Evolutionary conservation across 2,113 vertebrate genomes (phyloP).

Genomic region (Hemicordylus capensis): DNA sequence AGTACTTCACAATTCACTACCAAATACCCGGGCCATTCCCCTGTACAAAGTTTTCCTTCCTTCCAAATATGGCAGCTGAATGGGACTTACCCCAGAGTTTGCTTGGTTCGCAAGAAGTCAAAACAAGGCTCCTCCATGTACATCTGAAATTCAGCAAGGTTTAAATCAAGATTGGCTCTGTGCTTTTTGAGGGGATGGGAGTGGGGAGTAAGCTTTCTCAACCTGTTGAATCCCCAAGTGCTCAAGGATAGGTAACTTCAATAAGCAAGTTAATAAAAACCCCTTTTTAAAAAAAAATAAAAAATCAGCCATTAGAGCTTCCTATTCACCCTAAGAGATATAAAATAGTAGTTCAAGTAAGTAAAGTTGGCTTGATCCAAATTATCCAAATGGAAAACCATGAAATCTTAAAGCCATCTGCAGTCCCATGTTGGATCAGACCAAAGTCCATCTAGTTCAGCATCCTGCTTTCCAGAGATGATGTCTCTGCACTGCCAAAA

Average conservation of each 20-base stretch:
- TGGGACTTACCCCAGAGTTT: constrained; percentile 89
- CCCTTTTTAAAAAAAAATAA: neutral
- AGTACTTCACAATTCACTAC: neutral
- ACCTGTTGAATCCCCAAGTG: neutral
- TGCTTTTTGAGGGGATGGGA: neutral
- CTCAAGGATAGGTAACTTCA: neutral
- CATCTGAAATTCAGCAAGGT: constrained; percentile 82
- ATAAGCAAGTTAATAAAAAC: neutral
- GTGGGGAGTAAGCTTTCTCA: neutral
- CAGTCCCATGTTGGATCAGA: no score
- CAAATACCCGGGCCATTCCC: neutral
- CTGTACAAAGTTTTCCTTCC: neutral
- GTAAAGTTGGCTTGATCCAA: neutral
- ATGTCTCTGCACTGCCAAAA: no score
- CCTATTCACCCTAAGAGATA: neutral
- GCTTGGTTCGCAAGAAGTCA: constrained; percentile 95
- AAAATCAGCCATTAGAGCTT: neutral
- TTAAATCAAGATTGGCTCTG: neutral
- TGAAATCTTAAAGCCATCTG: neutral
- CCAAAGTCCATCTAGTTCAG: no score
- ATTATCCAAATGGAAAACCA: neutral
- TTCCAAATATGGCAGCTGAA: neutral
- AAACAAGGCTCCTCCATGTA: constrained; percentile 99
- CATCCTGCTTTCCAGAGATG: no score
- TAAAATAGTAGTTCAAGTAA: neutral